Conservation (phyloP, 2,113 vertebrate genomes). For the Bambusicola thoracicus region DNA sequence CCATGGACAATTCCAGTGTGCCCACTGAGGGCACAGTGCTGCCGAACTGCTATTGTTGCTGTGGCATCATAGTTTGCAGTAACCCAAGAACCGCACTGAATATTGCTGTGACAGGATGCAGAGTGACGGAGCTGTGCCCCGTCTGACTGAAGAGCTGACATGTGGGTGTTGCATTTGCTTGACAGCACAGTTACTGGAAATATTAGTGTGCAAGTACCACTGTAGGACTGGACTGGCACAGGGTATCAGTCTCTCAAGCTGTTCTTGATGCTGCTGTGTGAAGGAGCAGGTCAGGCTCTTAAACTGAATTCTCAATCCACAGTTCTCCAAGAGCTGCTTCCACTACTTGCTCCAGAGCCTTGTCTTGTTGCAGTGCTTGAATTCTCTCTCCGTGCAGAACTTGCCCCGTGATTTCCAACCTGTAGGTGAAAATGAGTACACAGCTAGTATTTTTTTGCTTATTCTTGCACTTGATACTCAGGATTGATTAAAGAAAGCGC, state of each 20-base stretch:
- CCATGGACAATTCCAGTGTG: not conserved
- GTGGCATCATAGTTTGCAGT: not conserved
- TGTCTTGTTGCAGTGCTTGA: not conserved
- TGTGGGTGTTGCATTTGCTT: not conserved
- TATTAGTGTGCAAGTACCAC: not conserved
- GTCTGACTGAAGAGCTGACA: not conserved
- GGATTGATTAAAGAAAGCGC: not conserved
- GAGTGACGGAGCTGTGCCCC: not conserved
- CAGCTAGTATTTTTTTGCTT: not conserved
- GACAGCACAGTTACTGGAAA: not conserved
- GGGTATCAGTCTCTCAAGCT: not conserved
- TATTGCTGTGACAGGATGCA: not conserved
- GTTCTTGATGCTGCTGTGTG: not conserved
- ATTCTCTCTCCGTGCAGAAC: not conserved
- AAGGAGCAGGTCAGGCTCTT: not conserved
- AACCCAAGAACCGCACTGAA: not conserved
- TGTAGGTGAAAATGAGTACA: accelerated
- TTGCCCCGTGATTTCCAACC: not conserved
- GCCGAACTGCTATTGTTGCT: not conserved
- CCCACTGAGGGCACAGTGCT: not conserved
- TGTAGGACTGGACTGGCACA: not conserved
- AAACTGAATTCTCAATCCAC: not conserved
- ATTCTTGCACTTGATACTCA: not conserved
- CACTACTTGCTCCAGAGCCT: not conserved
- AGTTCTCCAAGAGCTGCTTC: not conserved